phyloP scores from a whole-genome alignment of 2,113 vertebrate genomes.

The Neotragus pygmaeus region DNA sequence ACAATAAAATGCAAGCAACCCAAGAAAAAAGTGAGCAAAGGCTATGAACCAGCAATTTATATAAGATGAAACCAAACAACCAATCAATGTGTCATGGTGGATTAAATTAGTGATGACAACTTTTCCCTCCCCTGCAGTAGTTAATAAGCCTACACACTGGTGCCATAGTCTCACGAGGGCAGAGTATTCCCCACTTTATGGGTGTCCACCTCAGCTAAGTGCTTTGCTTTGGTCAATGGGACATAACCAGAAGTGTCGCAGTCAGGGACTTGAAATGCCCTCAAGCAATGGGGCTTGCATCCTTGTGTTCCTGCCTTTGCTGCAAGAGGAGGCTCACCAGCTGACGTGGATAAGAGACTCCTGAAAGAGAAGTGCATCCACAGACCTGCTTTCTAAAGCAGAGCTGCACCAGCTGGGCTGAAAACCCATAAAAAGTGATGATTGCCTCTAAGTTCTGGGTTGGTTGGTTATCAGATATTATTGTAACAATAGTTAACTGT shows the following conservation, averaged over 20 bases:
- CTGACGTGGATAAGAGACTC: not conserved
- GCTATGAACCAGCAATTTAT: not conserved
- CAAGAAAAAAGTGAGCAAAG: not conserved
- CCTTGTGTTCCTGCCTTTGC: not conserved
- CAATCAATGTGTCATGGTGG: not conserved
- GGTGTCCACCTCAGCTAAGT: not conserved
- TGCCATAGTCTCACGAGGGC: not conserved
- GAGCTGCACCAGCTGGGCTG: not conserved
- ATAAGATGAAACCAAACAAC: not conserved
- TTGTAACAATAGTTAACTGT: not conserved
- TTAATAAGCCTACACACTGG: not conserved
- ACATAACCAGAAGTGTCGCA: not conserved
- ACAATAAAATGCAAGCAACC: not conserved
- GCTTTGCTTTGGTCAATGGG: not conserved
- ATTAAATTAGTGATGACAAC: not conserved
- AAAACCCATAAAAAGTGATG: not conserved
- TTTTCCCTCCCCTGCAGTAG: not conserved
- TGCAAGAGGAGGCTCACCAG: not conserved
- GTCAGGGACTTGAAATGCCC: not conserved
- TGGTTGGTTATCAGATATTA: not conserved
- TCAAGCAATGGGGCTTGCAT: not conserved
- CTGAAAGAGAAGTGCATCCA: not conserved
- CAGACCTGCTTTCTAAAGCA: not conserved
- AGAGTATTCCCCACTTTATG: not conserved
- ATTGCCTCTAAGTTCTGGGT: not conserved